These are phyloP conservation scores for Stichopus horrens DNA, from an alignment of 53 echinoderm and acorn worm species.

Conservation along the genomic window DNA sequence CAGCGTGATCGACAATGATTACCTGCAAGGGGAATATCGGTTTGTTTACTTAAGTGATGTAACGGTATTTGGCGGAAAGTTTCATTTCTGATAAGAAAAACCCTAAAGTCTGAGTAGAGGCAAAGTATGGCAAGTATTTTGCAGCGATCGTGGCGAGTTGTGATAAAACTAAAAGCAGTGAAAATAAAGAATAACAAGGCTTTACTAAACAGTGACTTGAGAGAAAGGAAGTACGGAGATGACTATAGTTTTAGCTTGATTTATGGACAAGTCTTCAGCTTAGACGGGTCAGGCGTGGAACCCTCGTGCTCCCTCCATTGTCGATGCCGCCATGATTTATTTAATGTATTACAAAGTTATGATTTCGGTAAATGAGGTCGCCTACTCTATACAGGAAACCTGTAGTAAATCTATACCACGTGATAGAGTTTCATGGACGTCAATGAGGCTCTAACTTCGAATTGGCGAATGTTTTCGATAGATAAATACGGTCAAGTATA, in stretches of 20 bases:
- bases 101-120: not conserved
- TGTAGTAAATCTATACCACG: too few species aligned
- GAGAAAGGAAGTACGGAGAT: not conserved
- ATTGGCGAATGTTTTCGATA: too few species aligned
- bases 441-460: too few species aligned
- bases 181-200: not conserved
- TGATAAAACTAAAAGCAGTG: too few species aligned
- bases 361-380: too few species aligned
- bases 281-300: not conserved
- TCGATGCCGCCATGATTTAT: too few species aligned
- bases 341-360: too few species aligned
- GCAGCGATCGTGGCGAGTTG: too few species aligned
- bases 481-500: too few species aligned
- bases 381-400: too few species aligned
- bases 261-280: not conserved
- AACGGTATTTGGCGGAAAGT: conserved; percentile 16
- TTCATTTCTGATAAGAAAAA: conserved; percentile 35
- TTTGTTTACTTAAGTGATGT: conserved; percentile 20
- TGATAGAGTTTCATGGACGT: too few species aligned
- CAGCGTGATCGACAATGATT: conserved; percentile 13
- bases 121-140: not conserved
- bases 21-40: not conserved
- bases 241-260: not conserved
- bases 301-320: not conserved
- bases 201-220: not conserved